A percentile compares a stretch with the other conserved stretches of the same genome.
Conservation (phyloP, 1,140 invertebrate genomes). For the Magallana ariakensis region DNA sequence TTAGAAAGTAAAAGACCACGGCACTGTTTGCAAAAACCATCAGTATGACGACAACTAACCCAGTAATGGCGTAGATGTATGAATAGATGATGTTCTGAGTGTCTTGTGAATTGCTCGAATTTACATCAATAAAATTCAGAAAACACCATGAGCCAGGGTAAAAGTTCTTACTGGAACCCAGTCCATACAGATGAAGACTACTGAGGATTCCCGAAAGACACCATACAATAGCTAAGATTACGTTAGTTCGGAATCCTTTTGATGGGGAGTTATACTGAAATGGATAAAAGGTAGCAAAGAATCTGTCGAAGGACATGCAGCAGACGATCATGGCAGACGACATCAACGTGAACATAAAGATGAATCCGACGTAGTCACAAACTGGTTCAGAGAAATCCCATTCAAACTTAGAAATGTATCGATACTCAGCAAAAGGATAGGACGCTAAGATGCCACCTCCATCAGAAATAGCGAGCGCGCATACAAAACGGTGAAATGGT, state of each 20-base stretch:
- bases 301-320: conserved; percentile 78
- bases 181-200: conserved; percentile 75
- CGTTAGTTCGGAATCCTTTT: conserved; percentile 52
- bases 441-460: background rate
- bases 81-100: conserved; percentile 71
- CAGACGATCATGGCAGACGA: conserved; percentile 73
- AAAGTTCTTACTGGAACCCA: conserved; percentile 71
- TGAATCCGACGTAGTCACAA: conserved; percentile 5
- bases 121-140: conserved; percentile 71
- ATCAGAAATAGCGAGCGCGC: conserved; percentile 29
- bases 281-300: conserved; percentile 76
- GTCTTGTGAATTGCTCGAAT: conserved; percentile 52
- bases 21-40: conserved; percentile 70
- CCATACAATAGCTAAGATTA: conserved; percentile 69
- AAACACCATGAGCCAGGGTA: conserved; percentile 80
- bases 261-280: conserved; percentile 75
- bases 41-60: conserved; percentile 63
- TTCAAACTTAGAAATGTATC: background rate
- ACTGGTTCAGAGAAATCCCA: background rate
- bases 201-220: conserved; percentile 69
- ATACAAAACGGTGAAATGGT: conserved; percentile 26
- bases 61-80: conserved; percentile 67
- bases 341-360: conserved; percentile 2
- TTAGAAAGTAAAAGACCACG: conserved; percentile 20
- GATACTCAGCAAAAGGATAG: conserved; percentile 24